These are phyloP conservation scores for Pampus argenteus DNA, from an alignment of 2,797 vertebrate species.

Conservation along the genomic window DNA sequence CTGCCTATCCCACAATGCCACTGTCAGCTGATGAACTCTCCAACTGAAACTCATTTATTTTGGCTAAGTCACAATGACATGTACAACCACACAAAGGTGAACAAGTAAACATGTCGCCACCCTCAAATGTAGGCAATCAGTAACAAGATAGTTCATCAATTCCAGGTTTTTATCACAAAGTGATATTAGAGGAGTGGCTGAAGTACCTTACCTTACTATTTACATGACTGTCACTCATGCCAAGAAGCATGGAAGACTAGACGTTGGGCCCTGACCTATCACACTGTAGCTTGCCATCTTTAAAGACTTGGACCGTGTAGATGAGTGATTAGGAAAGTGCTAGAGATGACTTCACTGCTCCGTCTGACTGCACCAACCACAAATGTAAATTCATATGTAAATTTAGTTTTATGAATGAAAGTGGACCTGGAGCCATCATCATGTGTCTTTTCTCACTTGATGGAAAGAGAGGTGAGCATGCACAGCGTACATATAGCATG, in stretches of 20 bases:
- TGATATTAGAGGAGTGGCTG: too few relatives aligned
- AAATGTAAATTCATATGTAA: neutral
- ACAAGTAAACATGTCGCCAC: slow-evolving; percentile 10
- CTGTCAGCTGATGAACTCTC: slow-evolving; percentile 16
- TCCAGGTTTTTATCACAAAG: neutral
- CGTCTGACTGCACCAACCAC: neutral
- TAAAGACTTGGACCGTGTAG: neutral
- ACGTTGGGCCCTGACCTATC: neutral
- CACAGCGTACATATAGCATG: too few relatives aligned
- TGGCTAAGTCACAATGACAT: slow-evolving; percentile 1
- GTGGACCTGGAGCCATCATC: too few relatives aligned
- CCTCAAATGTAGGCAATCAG: neutral
- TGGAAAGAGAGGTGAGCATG: neutral
- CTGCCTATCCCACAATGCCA: slow-evolving; percentile 17
- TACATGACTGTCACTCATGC: neutral
- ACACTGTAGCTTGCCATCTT: neutral
- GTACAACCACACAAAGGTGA: slow-evolving; percentile 8
- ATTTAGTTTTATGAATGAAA: too few relatives aligned
- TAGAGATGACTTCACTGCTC: neutral
- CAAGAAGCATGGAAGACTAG: neutral
- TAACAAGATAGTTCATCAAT: neutral
- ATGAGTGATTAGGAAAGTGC: neutral
- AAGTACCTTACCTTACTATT: neutral
- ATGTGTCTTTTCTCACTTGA: too few relatives aligned
- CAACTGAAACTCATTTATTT: slow-evolving; percentile 10